Conservation (phyloP, 2,888 invertebrate species). For the Apamea sordens region DNA sequence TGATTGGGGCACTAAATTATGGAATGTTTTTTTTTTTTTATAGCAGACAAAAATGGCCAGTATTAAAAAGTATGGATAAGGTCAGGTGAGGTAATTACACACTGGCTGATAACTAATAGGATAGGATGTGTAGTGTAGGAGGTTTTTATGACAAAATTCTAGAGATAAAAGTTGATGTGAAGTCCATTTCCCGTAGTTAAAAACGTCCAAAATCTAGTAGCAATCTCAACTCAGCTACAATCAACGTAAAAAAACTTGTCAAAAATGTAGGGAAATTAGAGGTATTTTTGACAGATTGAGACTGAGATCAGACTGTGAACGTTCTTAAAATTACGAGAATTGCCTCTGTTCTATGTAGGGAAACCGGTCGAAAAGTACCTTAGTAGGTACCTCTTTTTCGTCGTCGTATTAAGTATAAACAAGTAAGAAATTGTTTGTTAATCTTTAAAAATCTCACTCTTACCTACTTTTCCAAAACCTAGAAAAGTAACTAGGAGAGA, state of each 20-base stretch:
- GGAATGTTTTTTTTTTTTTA: neutral
- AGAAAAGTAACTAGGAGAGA: neutral
- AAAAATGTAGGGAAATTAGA: too few relatives aligned
- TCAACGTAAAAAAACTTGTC: too few relatives aligned
- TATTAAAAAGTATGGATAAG: neutral
- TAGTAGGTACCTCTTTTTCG: too few relatives aligned
- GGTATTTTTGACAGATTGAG: too few relatives aligned
- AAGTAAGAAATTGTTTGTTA: too few relatives aligned
- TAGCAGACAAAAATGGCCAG: neutral
- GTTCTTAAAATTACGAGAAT: too few relatives aligned
- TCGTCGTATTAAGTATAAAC: too few relatives aligned
- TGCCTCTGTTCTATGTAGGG: neutral
- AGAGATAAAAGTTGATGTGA: neutral
- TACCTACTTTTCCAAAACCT: neutral
- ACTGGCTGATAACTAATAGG: neutral
- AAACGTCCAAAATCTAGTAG: too few relatives aligned
- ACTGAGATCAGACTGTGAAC: too few relatives aligned
- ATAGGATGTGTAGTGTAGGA: neutral
- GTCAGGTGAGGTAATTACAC: neutral
- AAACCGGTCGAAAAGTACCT: neutral
- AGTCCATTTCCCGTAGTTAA: too few relatives aligned
- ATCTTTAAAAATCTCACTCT: too few relatives aligned
- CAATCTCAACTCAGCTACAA: too few relatives aligned
- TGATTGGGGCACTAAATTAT: constrained; percentile 14
- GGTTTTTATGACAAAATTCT: neutral